Percentiles rank a stretch among this genome's conserved stretches.
These are phyloP conservation scores for Chymomyza fuscimana DNA, from an alignment of 2,888 invertebrate species.

Conservation along the genomic window DNA sequence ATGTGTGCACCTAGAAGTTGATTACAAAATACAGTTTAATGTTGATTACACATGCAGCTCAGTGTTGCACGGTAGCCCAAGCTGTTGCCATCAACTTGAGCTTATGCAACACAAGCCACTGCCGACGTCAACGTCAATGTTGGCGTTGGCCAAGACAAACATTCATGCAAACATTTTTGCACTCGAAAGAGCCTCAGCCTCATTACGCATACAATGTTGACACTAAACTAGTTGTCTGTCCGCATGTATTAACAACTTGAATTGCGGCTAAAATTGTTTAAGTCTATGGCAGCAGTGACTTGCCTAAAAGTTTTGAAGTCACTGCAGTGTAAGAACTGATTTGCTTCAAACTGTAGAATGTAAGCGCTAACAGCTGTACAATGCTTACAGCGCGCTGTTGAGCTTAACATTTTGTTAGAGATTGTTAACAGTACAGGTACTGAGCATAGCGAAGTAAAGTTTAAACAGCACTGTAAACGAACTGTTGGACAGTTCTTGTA, in stretches of 20 bases:
- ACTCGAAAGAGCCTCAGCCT: slow-evolving; percentile 34
- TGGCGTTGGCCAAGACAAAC: background rate
- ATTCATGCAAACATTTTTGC: background rate
- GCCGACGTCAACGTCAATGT: background rate
- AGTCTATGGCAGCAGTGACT: background rate
- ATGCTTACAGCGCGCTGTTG: too few species aligned
- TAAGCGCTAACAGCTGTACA: too few species aligned
- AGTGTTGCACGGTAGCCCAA: slow-evolving; percentile 7
- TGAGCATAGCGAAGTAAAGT: background rate
- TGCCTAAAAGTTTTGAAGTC: background rate
- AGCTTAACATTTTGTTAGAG: background rate
- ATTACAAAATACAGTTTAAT: slow-evolving; percentile 73
- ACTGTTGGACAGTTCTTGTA: too few species aligned
- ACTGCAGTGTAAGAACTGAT: background rate
- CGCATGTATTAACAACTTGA: background rate
- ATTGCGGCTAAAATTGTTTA: background rate
- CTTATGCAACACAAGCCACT: slow-evolving; percentile 35
- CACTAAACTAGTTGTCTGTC: slow-evolving; percentile 38
- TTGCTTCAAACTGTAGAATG: too few species aligned
- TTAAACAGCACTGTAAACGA: too few species aligned
- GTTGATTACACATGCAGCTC: slow-evolving; percentile 69
- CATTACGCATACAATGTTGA: slow-evolving; percentile 72
- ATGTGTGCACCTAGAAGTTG: slow-evolving; percentile 46
- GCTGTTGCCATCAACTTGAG: slow-evolving; percentile 18
- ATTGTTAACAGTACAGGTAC: too few species aligned